These are phyloP conservation scores for Tragelaphus buxtoni DNA, from an alignment of 2,113 vertebrate species.

Conservation along the genomic window DNA sequence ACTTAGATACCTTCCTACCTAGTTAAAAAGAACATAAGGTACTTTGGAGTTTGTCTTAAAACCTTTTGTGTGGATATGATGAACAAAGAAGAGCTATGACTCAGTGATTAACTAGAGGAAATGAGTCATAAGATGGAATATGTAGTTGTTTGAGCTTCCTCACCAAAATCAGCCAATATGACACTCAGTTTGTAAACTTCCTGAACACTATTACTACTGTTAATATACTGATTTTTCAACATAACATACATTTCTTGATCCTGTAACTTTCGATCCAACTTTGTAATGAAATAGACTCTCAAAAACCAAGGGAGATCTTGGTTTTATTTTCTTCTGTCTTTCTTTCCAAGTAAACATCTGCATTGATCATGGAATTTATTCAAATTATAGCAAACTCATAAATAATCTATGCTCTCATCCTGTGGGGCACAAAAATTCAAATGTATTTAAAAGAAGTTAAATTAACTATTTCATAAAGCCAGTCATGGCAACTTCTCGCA, in stretches of 20 bases:
- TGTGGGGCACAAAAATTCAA: background rate
- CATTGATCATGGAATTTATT: background rate
- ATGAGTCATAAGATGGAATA: conserved; percentile 71
- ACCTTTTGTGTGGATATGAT: conserved; percentile 23
- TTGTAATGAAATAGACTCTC: background rate
- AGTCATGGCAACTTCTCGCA: background rate
- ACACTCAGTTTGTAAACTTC: conserved; percentile 27
- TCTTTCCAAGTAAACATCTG: background rate
- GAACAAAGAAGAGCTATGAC: conserved; percentile 66
- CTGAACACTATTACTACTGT: conserved; percentile 42
- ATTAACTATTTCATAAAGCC: conserved; percentile 29
- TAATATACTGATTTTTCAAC: conserved; percentile 7
- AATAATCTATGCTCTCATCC: background rate
- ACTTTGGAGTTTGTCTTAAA: conserved; percentile 48
- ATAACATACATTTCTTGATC: background rate
- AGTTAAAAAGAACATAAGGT: conserved; percentile 10
- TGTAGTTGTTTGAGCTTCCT: conserved; percentile 28
- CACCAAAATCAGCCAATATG: conserved; percentile 40
- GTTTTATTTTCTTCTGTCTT: background rate
- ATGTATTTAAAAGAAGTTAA: conserved; percentile 11
- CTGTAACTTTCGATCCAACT: background rate
- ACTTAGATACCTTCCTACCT: background rate
- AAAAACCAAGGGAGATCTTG: background rate
- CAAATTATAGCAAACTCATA: conserved; percentile 12
- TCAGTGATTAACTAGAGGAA: conserved; percentile 72